These are phyloP conservation scores for Percopsis omiscomaycus DNA, from an alignment of 2,797 vertebrate species.

Conservation along the genomic window DNA sequence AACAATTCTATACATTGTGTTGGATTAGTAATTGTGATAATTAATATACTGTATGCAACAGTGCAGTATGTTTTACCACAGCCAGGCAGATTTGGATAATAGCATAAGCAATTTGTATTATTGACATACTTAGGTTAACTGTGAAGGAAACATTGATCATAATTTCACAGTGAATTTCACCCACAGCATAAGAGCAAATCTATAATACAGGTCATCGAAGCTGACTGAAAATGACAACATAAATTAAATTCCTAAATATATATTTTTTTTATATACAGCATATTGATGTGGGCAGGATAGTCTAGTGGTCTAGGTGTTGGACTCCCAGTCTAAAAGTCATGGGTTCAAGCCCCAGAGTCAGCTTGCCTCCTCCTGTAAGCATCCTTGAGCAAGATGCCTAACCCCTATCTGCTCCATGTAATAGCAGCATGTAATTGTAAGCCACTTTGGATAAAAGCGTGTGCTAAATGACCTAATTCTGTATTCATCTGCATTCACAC, in stretches of 20 bases:
- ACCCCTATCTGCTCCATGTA: no score
- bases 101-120: slow-evolving; percentile 2
- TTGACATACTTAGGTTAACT: background rate
- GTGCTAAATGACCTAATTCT: no score
- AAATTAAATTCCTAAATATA: background rate
- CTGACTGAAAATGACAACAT: background rate
- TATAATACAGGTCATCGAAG: background rate
- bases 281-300: no score
- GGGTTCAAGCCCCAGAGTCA: no score
- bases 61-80: slow-evolving; percentile 11
- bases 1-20: slow-evolving; percentile 26
- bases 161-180: background rate
- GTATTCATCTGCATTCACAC: no score
- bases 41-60: slow-evolving; percentile 24
- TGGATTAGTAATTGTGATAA: slow-evolving; percentile 41
- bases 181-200: background rate
- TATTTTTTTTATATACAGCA: no score
- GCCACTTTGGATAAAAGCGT: no score
- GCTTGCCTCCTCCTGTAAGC: no score
- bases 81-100: slow-evolving; percentile 15
- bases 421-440: no score
- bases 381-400: no score
- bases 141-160: background rate
- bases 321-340: no score
- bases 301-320: no score